Evolutionary conservation across 2,113 vertebrate genomes (phyloP).

Genomic region (Isurus oxyrinchus): DNA sequence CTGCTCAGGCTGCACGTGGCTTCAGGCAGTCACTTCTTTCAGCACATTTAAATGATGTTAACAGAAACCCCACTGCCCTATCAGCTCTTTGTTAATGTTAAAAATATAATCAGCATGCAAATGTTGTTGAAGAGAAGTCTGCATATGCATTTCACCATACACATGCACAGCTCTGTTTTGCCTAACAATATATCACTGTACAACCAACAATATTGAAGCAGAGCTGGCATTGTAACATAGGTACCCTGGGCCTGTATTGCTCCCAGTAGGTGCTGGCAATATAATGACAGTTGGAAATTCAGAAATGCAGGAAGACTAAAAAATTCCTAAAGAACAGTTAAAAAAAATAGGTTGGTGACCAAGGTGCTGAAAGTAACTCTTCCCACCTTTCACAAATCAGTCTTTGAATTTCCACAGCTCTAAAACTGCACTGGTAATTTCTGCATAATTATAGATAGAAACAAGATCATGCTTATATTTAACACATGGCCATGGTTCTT

Average conservation of each 20-base stretch:
- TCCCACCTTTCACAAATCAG: neutral
- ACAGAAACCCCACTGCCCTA: neutral
- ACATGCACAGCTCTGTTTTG: neutral
- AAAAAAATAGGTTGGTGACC: neutral
- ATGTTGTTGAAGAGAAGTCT: neutral
- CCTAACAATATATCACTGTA: neutral
- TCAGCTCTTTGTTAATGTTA: neutral
- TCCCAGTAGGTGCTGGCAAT: neutral
- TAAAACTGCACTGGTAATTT: neutral
- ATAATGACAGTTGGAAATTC: neutral
- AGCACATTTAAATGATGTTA: neutral
- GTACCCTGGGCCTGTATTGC: neutral
- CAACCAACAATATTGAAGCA: neutral
- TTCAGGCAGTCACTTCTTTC: constrained; percentile 5
- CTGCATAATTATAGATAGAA: neutral
- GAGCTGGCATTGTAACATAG: neutral
- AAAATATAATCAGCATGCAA: neutral
- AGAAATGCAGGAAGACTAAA: neutral
- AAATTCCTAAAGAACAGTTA: neutral
- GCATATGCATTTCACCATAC: neutral
- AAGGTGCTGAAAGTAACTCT: constrained; percentile 21
- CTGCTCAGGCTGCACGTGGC: neutral
- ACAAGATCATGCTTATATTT: neutral
- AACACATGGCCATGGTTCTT: neutral
- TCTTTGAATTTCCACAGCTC: neutral